These are phyloP conservation scores for Novumbra hubbsi DNA, from an alignment of 2,797 vertebrate genomes.

Conservation along the genomic window DNA sequence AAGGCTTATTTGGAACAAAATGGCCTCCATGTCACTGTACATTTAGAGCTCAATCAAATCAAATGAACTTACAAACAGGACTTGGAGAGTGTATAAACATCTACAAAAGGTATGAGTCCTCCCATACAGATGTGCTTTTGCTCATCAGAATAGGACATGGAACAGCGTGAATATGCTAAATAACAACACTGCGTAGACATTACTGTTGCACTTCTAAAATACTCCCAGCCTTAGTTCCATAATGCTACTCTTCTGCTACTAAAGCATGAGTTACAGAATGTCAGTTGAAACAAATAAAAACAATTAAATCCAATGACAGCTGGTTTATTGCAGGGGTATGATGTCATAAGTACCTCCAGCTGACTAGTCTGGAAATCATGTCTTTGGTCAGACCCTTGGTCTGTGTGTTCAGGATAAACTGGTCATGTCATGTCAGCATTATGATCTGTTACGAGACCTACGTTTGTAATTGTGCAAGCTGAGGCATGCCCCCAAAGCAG, in stretches of 20 bases:
- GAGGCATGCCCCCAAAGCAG: conserved; percentile 39
- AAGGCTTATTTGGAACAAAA: conserved; percentile 14
- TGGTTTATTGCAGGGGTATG: conserved; percentile 15
- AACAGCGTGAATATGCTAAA: no score
- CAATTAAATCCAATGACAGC: neutral
- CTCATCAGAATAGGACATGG: no score
- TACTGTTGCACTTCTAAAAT: no score
- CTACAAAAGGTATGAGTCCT: no score
- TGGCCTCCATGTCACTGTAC: conserved; percentile 11
- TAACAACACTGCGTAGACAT: no score
- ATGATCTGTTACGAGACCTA: conserved; percentile 37
- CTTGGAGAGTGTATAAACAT: no score
- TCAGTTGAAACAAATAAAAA: neutral
- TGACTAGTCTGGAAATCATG: neutral
- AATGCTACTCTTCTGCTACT: neutral
- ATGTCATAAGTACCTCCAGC: conserved; percentile 21
- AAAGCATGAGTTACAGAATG: neutral
- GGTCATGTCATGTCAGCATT: conserved; percentile 36
- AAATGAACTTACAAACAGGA: no score
- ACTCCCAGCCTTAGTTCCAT: neutral
- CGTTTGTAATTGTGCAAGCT: conserved; percentile 41
- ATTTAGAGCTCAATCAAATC: no score
- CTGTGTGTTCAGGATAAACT: neutral
- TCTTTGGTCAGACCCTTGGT: conserved; percentile 33
- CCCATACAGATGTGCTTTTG: no score